phyloP scores from a whole-genome alignment of 2,113 vertebrate genomes.

The Cercopithecus mona region DNA sequence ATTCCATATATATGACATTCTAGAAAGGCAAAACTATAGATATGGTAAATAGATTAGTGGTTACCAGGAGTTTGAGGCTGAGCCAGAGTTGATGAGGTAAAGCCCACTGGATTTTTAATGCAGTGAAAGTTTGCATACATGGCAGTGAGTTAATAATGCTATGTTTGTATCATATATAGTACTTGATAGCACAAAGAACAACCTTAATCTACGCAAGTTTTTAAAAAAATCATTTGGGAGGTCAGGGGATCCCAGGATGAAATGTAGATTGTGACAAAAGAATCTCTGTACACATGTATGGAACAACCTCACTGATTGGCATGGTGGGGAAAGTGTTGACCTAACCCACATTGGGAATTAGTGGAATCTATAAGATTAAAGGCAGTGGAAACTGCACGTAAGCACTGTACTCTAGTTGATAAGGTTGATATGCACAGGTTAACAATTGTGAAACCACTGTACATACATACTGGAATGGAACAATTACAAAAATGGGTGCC shows the following conservation, averaged over 20 bases:
- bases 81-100: not conserved
- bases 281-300: not conserved
- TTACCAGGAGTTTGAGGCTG: not conserved
- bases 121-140: not conserved
- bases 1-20: not conserved
- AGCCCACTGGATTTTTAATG: not conserved
- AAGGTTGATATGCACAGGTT: not conserved
- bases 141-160: not conserved
- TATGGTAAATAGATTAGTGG: not conserved
- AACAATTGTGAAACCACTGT: not conserved
- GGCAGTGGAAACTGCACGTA: not conserved
- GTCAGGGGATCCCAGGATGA: not conserved
- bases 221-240: not conserved
- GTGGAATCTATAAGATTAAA: not conserved
- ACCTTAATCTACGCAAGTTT: not conserved
- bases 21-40: not conserved
- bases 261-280: not conserved
- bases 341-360: too few species aligned
- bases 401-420: not conserved
- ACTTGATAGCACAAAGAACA: not conserved
- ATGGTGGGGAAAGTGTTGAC: accelerated
- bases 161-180: too few species aligned
- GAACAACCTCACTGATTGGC: not conserved
- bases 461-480: not conserved
- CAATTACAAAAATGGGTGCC: not conserved